Conservation (phyloP, 2,888 invertebrate genomes). For the Pristionchus mayeri region DNA sequence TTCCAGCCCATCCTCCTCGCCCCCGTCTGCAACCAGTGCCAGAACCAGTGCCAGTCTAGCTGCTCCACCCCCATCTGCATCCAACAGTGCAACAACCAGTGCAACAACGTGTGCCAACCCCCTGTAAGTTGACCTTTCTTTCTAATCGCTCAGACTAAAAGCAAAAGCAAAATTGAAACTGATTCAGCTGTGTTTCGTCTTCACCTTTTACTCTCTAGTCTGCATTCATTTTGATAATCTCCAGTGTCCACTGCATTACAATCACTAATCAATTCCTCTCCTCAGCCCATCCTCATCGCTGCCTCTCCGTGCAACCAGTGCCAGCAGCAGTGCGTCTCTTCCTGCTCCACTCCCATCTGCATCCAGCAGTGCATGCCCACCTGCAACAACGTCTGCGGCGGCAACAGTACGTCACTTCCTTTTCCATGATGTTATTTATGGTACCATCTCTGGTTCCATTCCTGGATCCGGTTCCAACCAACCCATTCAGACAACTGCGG, state of each 20-base stretch:
- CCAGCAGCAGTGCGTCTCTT: slow-evolving; percentile 26
- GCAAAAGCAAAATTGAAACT: too few species aligned
- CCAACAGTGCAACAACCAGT: slow-evolving; percentile 19
- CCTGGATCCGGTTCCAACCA: neutral
- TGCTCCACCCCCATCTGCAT: slow-evolving; percentile 19
- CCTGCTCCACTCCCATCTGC: slow-evolving; percentile 43
- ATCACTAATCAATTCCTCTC: neutral
- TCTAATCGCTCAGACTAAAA: neutral
- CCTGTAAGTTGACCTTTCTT: neutral
- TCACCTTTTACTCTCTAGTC: neutral
- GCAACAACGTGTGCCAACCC: neutral
- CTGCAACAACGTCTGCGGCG: slow-evolving; percentile 43
- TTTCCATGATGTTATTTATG: too few species aligned
- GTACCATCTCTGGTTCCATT: too few species aligned
- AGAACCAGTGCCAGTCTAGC: slow-evolving; percentile 53
- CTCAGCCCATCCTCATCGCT: slow-evolving; percentile 40
- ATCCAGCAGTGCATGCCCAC: slow-evolving; percentile 47
- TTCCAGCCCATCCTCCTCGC: neutral
- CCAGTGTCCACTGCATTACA: neutral
- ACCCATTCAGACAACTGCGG: neutral
- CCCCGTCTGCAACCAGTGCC: slow-evolving; percentile 63
- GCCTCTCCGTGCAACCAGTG: slow-evolving; percentile 12
- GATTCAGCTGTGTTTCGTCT: neutral
- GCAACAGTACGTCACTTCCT: slow-evolving; percentile 13
- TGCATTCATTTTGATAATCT: too few species aligned